These are phyloP conservation scores for Pantherophis alleghaniensis DNA, from an alignment of 2,797 vertebrate species.

Conservation along the genomic window DNA sequence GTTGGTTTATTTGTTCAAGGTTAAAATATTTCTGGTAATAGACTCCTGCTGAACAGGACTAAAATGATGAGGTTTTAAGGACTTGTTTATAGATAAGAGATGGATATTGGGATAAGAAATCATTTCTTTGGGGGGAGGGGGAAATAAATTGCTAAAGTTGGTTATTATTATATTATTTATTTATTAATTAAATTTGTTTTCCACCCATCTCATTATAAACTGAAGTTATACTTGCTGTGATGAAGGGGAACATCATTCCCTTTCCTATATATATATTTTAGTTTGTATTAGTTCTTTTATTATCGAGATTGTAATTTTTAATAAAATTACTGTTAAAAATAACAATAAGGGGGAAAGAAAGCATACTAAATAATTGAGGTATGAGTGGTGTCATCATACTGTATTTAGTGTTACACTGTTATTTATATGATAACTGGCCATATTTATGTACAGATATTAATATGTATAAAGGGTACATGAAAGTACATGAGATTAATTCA, in stretches of 20 bases:
- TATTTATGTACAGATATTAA: neutral
- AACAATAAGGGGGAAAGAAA: neutral
- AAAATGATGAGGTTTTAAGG: neutral
- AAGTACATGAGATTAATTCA: neutral
- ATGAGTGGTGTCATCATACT: neutral
- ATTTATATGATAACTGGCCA: neutral
- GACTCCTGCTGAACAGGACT: neutral
- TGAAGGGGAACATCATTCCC: neutral
- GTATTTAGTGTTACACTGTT: neutral
- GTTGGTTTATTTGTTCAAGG: neutral
- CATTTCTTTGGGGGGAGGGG: neutral
- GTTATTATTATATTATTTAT: neutral
- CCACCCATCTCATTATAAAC: neutral
- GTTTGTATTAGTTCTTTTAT: neutral
- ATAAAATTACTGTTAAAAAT: neutral
- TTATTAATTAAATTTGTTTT: neutral
- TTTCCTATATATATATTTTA: neutral
- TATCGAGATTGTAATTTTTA: neutral
- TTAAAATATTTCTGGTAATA: neutral
- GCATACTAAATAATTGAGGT: neutral
- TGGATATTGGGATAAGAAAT: neutral
- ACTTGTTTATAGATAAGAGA: neutral
- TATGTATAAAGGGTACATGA: neutral
- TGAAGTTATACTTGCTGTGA: neutral
- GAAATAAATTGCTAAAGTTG: neutral